Evolutionary conservation across 2,888 invertebrate genomes (phyloP), one percentile per base, ranked within the genome.

Genomic region (Ennomos quercinarius): DNA sequence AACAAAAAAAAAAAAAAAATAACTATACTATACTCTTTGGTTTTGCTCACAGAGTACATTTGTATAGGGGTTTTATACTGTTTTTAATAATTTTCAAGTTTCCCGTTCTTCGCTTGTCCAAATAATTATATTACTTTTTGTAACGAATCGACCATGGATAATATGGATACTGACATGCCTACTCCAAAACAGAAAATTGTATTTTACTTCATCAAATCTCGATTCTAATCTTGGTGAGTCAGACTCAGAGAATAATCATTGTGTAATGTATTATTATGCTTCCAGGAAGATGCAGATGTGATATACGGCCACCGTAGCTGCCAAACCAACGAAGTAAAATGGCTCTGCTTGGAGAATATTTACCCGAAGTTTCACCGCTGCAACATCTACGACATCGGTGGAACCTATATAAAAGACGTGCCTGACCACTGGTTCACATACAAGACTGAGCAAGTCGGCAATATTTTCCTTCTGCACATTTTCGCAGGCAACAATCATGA

Each of bases 371-470:
- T 89, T 4, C 74, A 87, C 54, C 73, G 90, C 6, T 84, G 86
- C 0, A 84, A 86, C 63, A 77, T 83, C 12, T 91, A 90, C 57
- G 89, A 91, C 47, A 79, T 91, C 17, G 92, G 92, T 10, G 88
- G 90, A 34, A 87, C 91, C 0, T 86, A 87, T 57, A 77, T 80
- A 35, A 72, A 82, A 27, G 82, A 87, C 43, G 72, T 83, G 0
- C 76, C 83, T 0, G 89, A 91, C 59, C 87, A 77, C 61, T 87
- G 89, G 85, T 89, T 91, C 56, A 73, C 81, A 9, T 87, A 62
- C 63, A 84, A 80, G 70, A 83, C 83, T 0, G 89, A 90, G 64
- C 79, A 78, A 67, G 74, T 85, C 0, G 76, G 78, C 11, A 74
- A 74, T 43, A 73, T 84, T 36, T 87, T 78, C 59, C 78, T 92